These are phyloP conservation scores for Clarias macrocephalus DNA, from an alignment of 2,113 vertebrate genomes.

Conservation along the genomic window DNA sequence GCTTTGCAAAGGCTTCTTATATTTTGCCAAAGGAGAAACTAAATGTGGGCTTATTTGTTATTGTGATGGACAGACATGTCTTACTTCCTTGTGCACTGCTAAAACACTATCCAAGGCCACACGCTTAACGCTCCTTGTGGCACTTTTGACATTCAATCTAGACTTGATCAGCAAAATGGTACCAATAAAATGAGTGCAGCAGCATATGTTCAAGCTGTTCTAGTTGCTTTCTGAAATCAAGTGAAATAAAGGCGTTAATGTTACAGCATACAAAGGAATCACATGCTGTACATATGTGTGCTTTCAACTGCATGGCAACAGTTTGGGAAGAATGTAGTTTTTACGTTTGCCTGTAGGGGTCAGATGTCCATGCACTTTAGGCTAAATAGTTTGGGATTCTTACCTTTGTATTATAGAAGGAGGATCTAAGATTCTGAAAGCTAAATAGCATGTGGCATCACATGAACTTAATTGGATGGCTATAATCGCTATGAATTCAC, in stretches of 20 bases:
- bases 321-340: neutral
- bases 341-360: neutral
- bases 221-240: neutral
- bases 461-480: too few species aligned
- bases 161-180: neutral
- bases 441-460: too few species aligned
- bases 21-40: neutral
- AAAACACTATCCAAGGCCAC: neutral
- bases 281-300: neutral
- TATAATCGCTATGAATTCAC: too few species aligned
- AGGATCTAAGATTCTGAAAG: neutral
- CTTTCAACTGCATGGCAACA: neutral
- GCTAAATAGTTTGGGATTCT: neutral
- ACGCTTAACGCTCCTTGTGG: neutral
- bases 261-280: neutral
- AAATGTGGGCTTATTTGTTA: slow-evolving; percentile 18
- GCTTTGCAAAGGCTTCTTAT: slow-evolving; percentile 22
- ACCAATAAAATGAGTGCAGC: neutral
- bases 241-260: neutral
- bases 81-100: neutral
- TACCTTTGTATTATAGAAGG: neutral
- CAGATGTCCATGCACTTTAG: neutral
- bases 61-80: slow-evolving; percentile 18
- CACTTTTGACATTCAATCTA: neutral
- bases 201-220: neutral